Conservation (phyloP, 2,888 invertebrate genomes). For the Nasonovia ribisnigri region DNA sequence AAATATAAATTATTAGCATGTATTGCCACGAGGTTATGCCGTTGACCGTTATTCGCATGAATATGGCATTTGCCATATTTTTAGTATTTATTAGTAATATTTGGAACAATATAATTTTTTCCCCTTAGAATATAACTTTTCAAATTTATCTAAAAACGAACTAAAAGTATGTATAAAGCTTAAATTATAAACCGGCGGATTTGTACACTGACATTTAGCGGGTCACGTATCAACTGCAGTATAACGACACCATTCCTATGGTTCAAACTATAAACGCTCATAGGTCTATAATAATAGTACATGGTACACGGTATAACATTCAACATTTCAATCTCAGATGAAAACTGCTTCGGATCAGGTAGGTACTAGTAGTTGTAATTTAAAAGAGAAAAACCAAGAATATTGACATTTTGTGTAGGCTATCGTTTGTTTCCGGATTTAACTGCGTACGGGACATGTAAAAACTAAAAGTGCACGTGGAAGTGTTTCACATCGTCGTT, state of each 20-base stretch:
- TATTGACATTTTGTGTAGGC: neutral
- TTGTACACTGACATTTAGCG: neutral
- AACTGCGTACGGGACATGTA: neutral
- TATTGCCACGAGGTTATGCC: neutral
- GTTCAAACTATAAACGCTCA: too few relatives aligned
- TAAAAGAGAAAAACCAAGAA: neutral
- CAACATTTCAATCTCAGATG: too few relatives aligned
- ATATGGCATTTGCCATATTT: neutral
- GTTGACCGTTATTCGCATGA: neutral
- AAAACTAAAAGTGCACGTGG: neutral
- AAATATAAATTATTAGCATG: neutral
- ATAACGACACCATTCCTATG: neutral
- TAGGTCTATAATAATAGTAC: too few relatives aligned
- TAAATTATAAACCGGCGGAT: neutral
- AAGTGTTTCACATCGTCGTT: neutral
- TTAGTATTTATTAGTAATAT: neutral
- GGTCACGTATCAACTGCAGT: neutral
- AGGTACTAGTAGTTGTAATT: neutral
- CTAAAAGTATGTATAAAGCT: neutral
- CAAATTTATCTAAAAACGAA: neutral
- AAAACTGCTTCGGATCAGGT: too few relatives aligned
- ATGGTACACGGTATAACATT: too few relatives aligned
- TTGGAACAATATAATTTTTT: neutral
- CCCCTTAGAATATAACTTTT: neutral
- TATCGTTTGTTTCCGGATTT: neutral